Conservation (phyloP, 2,797 vertebrate genomes). For the Pantherophis vulpinus region DNA sequence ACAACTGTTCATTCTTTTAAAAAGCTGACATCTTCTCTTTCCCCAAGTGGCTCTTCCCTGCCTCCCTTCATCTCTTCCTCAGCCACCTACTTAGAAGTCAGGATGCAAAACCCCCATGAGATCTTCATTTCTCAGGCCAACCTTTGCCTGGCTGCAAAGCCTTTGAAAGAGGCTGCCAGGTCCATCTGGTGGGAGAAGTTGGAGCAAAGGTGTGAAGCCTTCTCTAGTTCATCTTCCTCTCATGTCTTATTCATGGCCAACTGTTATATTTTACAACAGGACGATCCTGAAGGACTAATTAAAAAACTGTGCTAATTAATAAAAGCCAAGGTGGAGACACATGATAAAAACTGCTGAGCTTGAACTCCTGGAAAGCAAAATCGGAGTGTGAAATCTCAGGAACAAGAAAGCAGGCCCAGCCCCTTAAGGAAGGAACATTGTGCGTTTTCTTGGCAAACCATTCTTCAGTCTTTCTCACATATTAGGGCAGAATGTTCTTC, state of each 20-base stretch:
- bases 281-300: conserved; percentile 33
- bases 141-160: background rate
- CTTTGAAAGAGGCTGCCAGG: background rate
- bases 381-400: background rate
- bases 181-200: background rate
- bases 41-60: too few species aligned
- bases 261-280: conserved; percentile 19
- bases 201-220: background rate
- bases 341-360: conserved; percentile 15
- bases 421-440: background rate
- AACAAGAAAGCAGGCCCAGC: background rate
- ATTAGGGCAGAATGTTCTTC: background rate
- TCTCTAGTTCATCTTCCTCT: conserved; percentile 28
- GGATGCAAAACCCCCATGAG: too few species aligned
- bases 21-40: background rate
- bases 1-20: background rate
- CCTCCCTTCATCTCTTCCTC: background rate
- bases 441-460: background rate
- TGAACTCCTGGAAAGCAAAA: background rate
- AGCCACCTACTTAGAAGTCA: background rate
- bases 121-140: background rate
- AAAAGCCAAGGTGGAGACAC: background rate
- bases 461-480: background rate
- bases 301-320: conserved; percentile 51
- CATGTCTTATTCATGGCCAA: conserved; percentile 20